Conservation (phyloP, 2,888 invertebrate genomes). For the Troilus luridus region DNA sequence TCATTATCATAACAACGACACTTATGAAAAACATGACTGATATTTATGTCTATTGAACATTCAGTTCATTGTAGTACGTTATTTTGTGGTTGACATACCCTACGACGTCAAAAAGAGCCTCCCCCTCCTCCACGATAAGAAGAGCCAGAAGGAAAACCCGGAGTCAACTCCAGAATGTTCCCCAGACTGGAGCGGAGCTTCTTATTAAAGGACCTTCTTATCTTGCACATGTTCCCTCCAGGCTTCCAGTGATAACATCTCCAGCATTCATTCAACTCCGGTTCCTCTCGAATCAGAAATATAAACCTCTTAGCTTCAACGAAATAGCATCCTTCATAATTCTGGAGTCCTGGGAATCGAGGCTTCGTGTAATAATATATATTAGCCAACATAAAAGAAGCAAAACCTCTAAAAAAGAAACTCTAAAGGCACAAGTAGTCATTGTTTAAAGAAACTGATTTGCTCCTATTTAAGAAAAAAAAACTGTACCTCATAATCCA, state of each 20-base stretch:
- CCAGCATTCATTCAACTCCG: neutral
- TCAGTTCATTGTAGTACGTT: neutral
- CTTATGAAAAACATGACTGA: too few species aligned
- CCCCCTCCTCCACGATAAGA: neutral
- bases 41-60: too few species aligned
- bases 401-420: too few species aligned
- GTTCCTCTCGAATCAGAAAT: neutral
- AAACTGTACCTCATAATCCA: too few species aligned
- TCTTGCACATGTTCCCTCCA: slow-evolving; percentile 4
- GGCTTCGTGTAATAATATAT: too few species aligned
- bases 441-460: too few species aligned
- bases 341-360: neutral
- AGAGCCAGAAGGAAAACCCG: neutral
- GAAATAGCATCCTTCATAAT: neutral
- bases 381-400: too few species aligned
- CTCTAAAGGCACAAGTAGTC: too few species aligned
- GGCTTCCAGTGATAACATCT: neutral
- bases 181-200: neutral
- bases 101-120: neutral
- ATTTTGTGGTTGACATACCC: neutral
- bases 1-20: too few species aligned
- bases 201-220: slow-evolving; percentile 27
- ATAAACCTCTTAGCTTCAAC: slow-evolving; percentile 3
- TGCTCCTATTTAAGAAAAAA: too few species aligned
- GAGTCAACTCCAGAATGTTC: slow-evolving; percentile 3